Evolutionary conservation across 2,888 invertebrate species (phyloP).

Genomic region (Sphaerophoria rueppellii): DNA sequence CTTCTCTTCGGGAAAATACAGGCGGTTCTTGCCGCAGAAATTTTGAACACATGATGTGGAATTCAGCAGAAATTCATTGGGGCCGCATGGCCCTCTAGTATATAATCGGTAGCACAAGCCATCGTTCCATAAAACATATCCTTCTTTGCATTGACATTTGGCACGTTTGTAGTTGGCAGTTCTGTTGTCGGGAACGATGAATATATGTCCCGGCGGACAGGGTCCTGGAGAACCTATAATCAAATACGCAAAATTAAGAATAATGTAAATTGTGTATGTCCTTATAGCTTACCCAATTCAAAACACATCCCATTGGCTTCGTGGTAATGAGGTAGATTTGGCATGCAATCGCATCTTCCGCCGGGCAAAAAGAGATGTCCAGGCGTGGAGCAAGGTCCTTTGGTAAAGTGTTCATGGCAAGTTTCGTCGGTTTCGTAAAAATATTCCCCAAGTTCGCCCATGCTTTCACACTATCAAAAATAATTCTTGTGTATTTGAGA

Average conservation of each 20-base stretch:
- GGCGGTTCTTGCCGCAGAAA: conserved; percentile 88
- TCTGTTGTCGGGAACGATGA: conserved; percentile 83
- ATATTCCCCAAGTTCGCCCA: conserved; percentile 83
- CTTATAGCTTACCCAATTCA: conserved; percentile 85
- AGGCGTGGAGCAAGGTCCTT: conserved; percentile 89
- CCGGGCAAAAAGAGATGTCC: conserved; percentile 91
- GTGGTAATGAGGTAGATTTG: conserved; percentile 89
- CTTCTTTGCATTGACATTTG: conserved; percentile 87
- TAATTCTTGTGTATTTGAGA: background rate
- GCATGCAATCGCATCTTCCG: conserved; percentile 88
- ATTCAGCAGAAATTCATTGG: conserved; percentile 87
- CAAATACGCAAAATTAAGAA: background rate
- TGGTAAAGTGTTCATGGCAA: conserved; percentile 91
- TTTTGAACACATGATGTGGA: conserved; percentile 87
- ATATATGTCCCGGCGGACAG: conserved; percentile 89
- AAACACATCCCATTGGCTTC: conserved; percentile 87
- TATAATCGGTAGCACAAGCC: conserved; percentile 90
- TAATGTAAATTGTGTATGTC: background rate
- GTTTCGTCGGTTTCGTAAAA: conserved; percentile 86
- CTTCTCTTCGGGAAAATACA: conserved; percentile 89
- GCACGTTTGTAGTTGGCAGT: conserved; percentile 81
- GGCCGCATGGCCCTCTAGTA: conserved; percentile 90
- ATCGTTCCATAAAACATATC: conserved; percentile 86
- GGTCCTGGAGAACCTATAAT: conserved; percentile 89
- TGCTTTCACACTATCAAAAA: conserved; percentile 83